Percentiles rank a stretch among this genome's conserved stretches.
phyloP scores from a whole-genome alignment of 2,113 vertebrate species.

The Limnothrissa miodon region DNA sequence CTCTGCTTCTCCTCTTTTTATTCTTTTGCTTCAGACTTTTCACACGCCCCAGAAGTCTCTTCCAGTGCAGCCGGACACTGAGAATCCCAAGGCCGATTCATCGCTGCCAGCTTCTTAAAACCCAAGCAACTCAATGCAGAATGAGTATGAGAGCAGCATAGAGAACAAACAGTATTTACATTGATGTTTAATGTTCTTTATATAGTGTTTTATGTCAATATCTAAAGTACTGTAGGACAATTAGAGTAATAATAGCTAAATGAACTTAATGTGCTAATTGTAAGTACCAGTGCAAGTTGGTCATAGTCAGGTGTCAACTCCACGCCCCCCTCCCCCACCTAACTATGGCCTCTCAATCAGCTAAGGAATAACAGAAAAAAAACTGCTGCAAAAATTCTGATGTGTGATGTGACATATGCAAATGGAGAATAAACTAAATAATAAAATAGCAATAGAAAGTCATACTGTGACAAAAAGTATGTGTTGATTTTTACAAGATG shows the following conservation, averaged over 20 bases:
- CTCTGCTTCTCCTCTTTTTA: not conserved
- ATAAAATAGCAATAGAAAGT: too few relatives aligned
- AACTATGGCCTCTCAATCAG: too few relatives aligned
- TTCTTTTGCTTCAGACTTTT: conserved; percentile 53
- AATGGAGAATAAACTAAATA: too few relatives aligned
- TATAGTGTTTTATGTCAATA: not conserved
- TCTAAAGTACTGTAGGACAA: not conserved
- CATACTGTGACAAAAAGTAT: too few relatives aligned
- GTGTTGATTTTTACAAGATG: too few relatives aligned
- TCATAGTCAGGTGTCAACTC: too few relatives aligned
- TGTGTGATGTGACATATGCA: too few relatives aligned
- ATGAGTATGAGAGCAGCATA: not conserved
- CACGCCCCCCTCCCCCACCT: too few relatives aligned
- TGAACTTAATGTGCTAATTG: not conserved
- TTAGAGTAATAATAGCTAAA: not conserved
- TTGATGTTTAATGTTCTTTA: not conserved
- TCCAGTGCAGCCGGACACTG: conserved; percentile 54
- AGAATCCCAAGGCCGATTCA: conserved; percentile 53
- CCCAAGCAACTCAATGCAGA: not conserved
- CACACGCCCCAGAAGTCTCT: conserved; percentile 68
- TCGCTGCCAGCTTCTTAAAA: not conserved
- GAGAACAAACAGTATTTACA: not conserved
- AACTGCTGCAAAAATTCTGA: too few relatives aligned
- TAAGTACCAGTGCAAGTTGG: not conserved
- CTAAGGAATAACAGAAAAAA: too few relatives aligned